These are phyloP conservation scores for Scaptomyza cyrtandrae DNA, from an alignment of 2,888 invertebrate species.

Conservation along the genomic window DNA sequence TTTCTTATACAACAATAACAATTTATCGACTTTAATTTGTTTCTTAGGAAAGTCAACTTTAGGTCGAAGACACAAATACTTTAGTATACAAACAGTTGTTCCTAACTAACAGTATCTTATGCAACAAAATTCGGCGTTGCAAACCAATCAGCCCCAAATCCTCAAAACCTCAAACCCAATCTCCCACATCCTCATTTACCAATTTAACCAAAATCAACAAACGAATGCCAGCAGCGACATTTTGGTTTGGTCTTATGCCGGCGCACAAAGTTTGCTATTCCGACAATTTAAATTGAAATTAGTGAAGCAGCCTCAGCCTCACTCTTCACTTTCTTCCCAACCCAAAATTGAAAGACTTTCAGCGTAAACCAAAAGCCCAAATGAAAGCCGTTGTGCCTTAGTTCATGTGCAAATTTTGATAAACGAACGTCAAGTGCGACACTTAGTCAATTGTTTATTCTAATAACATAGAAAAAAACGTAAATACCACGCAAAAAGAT, in stretches of 20 bases:
- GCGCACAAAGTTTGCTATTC: constrained; percentile 28
- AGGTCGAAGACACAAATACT: neutral
- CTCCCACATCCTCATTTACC: neutral
- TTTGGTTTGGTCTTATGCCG: constrained; percentile 39
- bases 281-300: constrained; percentile 64
- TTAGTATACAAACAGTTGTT: constrained; percentile 10
- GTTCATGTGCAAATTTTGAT: constrained; percentile 62
- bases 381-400: constrained; percentile 31
- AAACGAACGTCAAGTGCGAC: constrained; percentile 52
- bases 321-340: neutral
- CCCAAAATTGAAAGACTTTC: constrained; percentile 16
- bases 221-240: constrained; percentile 50
- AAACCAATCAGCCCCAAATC: constrained; percentile 30
- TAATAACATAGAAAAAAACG: constrained; percentile 43
- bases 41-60: neutral
- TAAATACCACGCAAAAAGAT: constrained; percentile 10
- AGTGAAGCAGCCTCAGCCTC: constrained; percentile 14
- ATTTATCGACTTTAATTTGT: neutral
- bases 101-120: constrained; percentile 20
- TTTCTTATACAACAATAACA: neutral
- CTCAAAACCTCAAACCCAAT: neutral
- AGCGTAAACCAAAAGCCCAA: constrained; percentile 24
- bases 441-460: constrained; percentile 49
- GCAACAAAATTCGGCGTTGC: constrained; percentile 3
- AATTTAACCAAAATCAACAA: constrained; percentile 56